Conservation (phyloP, 2,113 vertebrate species). For the Leptobrachium ailaonicum region DNA sequence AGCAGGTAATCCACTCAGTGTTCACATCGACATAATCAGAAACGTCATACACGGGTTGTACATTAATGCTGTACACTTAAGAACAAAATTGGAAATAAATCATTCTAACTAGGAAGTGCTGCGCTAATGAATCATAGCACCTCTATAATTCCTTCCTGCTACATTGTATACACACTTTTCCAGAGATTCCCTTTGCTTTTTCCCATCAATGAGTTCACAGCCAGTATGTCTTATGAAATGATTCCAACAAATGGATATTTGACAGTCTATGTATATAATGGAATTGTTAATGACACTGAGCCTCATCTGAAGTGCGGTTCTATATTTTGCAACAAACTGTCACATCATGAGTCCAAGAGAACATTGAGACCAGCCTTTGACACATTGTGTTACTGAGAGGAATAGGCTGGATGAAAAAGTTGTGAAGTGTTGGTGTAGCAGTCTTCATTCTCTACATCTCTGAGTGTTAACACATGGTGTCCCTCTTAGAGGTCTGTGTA, state of each 20-base stretch:
- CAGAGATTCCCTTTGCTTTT: slow-evolving; percentile 19
- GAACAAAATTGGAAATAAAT: background rate
- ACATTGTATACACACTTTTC: slow-evolving; percentile 24
- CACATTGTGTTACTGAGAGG: slow-evolving; percentile 49
- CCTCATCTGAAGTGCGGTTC: slow-evolving; percentile 32
- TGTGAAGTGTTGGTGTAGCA: slow-evolving; percentile 56
- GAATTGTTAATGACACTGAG: slow-evolving; percentile 37
- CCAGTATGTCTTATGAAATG: slow-evolving; percentile 26
- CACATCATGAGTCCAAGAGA: slow-evolving; percentile 13
- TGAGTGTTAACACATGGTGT: slow-evolving; percentile 79
- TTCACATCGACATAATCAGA: too few species aligned
- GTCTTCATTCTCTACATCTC: slow-evolving; percentile 57
- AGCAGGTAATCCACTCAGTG: too few species aligned
- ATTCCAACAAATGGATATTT: slow-evolving; percentile 36
- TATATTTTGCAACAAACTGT: slow-evolving; percentile 45
- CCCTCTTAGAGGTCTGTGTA: slow-evolving; percentile 74
- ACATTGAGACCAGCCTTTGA: slow-evolving; percentile 14
- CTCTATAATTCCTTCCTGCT: slow-evolving; percentile 6
- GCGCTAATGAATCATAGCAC: slow-evolving; percentile 8
- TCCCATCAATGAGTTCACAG: slow-evolving; percentile 27
- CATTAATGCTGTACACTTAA: too few species aligned
- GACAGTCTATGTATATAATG: slow-evolving; percentile 39
- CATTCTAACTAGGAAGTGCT: background rate
- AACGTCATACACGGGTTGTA: too few species aligned
- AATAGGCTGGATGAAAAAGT: slow-evolving; percentile 59